Percentiles rank a stretch among this genome's conserved stretches.
These are phyloP conservation scores for Rhinogobio ventralis DNA, from an alignment of 2,797 vertebrate genomes.

Conservation along the genomic window DNA sequence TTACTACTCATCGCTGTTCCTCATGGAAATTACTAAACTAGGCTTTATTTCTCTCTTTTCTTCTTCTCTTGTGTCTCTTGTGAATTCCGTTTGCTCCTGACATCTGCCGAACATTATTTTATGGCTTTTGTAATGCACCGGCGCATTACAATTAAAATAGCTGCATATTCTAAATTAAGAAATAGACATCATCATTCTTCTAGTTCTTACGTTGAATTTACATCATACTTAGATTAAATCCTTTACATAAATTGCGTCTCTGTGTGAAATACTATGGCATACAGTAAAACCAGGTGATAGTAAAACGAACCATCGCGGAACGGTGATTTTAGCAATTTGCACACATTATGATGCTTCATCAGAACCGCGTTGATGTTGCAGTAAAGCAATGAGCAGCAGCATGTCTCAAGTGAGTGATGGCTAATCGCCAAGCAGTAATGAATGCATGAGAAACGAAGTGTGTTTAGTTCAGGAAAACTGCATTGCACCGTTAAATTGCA, in stretches of 20 bases:
- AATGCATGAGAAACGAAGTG: slow-evolving; percentile 61
- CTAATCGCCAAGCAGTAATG: slow-evolving; percentile 71
- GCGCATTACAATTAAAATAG: background rate
- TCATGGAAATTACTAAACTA: slow-evolving; percentile 1
- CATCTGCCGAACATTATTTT: background rate
- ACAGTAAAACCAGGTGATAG: slow-evolving; percentile 4
- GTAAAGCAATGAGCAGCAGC: background rate
- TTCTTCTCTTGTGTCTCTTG: background rate
- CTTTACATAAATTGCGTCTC: background rate
- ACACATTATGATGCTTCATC: slow-evolving; percentile 29
- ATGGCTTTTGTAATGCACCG: background rate
- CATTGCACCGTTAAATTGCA: slow-evolving; percentile 68
- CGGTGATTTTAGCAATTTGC: slow-evolving; percentile 18
- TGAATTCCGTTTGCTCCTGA: background rate
- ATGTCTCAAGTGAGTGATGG: slow-evolving; percentile 57
- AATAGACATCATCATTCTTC: background rate
- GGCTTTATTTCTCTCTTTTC: background rate
- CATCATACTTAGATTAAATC: background rate
- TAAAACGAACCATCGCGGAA: background rate
- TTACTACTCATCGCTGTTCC: background rate
- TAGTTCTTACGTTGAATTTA: background rate
- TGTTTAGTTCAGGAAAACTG: slow-evolving; percentile 63
- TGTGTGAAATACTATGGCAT: background rate
- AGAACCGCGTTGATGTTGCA: slow-evolving; percentile 19
- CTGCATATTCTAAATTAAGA: too few species aligned